These are phyloP conservation scores for Mus spicilegus DNA, from an alignment of 2,113 vertebrate species.

Conservation along the genomic window DNA sequence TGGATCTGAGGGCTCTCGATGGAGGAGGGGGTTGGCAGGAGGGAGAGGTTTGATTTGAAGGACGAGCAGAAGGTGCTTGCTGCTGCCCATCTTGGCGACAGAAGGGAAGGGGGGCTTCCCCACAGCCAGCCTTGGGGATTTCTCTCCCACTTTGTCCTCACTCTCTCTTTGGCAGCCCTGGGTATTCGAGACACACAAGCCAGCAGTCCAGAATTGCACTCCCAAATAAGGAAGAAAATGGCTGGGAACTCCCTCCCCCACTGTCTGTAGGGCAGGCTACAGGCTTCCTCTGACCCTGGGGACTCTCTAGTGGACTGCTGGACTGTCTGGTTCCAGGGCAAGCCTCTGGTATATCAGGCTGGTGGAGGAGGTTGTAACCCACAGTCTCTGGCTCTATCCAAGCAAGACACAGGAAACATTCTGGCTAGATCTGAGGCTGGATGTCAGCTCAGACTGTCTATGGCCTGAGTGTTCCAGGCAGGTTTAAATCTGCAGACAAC, in stretches of 20 bases:
- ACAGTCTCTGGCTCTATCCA: not conserved
- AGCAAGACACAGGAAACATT: not conserved
- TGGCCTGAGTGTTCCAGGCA: conserved; percentile 1
- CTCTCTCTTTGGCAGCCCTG: conserved; percentile 41
- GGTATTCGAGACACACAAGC: not conserved
- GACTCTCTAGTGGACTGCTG: not conserved
- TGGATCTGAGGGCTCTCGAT: not conserved
- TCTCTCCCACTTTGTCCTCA: conserved; percentile 59
- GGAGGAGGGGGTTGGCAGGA: not conserved
- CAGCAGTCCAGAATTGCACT: not conserved
- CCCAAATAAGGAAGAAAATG: not conserved
- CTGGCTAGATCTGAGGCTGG: not conserved
- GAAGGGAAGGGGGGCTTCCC: conserved; percentile 70
- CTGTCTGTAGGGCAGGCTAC: not conserved
- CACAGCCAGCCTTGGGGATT: conserved; percentile 37
- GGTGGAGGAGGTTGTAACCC: not conserved
- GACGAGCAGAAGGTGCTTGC: conserved; percentile 63
- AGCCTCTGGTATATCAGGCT: not conserved
- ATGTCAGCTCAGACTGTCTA: not conserved
- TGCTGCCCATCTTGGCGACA: conserved; percentile 57
- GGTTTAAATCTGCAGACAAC: not conserved
- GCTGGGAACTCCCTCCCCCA: not conserved
- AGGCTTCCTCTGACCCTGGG: not conserved
- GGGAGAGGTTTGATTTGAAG: conserved; percentile 6
- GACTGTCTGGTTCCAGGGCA: not conserved